Evolutionary conservation across 1,140 invertebrate species (phyloP).

Genomic region (Acromyrmex heyeri): DNA sequence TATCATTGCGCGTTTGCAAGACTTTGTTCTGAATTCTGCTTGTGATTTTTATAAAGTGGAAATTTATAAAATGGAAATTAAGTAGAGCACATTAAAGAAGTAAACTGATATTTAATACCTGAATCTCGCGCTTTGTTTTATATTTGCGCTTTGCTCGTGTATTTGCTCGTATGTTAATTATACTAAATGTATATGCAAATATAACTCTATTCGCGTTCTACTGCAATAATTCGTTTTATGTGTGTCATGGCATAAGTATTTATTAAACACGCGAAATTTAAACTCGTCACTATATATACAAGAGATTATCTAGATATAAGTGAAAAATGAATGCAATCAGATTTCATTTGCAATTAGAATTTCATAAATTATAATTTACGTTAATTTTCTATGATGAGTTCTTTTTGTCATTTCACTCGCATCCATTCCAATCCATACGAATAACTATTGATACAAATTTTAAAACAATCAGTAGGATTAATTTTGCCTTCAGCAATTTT

Average conservation of each 20-base stretch:
- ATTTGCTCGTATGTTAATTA: background rate
- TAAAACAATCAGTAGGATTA: constrained; percentile 1
- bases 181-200: background rate
- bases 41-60: constrained; percentile 4
- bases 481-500: background rate
- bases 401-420: background rate
- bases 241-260: constrained; percentile 10
- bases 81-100: background rate
- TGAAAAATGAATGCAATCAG: background rate
- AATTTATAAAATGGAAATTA: constrained; percentile 18
- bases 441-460: constrained; percentile 8
- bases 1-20: background rate
- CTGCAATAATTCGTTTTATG: constrained; percentile 14
- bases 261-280: constrained; percentile 42
- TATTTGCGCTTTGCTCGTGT: background rate
- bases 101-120: background rate
- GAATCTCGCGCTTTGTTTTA: background rate
- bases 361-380: background rate
- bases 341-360: background rate
- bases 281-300: background rate
- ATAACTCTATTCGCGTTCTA: background rate
- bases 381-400: background rate
- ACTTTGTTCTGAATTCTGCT: background rate
- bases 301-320: constrained; percentile 21
- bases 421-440: background rate